Conservation (phyloP, 2,888 invertebrate genomes). For the Biston betularia region DNA sequence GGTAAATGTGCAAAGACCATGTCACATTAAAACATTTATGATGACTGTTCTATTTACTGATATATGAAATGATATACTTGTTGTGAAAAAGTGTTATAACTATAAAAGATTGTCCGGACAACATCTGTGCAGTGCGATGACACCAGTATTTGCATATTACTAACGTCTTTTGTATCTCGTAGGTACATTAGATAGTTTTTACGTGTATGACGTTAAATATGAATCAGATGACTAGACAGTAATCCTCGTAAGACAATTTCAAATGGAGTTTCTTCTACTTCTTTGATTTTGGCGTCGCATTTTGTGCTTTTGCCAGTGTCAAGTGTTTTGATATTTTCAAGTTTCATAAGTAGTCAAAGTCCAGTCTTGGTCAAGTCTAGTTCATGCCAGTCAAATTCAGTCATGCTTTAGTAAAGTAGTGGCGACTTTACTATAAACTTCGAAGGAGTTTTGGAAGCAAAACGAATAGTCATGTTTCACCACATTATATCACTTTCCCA, state of each 20-base stretch:
- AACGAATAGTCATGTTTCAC: no score
- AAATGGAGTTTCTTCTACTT: constrained; percentile 1
- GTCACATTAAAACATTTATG: constrained; percentile 3
- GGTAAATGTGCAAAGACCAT: constrained; percentile 2
- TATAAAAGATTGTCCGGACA: constrained; percentile 27
- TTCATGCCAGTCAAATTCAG: no score
- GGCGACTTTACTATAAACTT: no score
- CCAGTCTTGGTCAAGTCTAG: no score
- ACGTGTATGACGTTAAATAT: constrained; percentile 6
- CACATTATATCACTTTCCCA: no score
- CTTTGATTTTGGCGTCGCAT: no score
- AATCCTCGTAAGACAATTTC: constrained; percentile 1
- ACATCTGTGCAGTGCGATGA: constrained; percentile 50
- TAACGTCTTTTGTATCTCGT: constrained; percentile 18
- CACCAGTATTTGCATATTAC: constrained; percentile 30
- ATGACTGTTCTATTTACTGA: neutral
- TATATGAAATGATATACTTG: neutral
- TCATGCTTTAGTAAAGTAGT: no score
- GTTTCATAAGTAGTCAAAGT: no score
- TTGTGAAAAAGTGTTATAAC: constrained; percentile 1
- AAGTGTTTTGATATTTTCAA: no score
- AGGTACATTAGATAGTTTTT: constrained; percentile 2
- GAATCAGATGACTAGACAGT: neutral
- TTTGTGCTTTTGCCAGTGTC: no score
- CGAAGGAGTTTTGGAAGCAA: no score